Evolutionary conservation across 2,113 vertebrate species (phyloP).

Genomic region (Barbus barbus): DNA sequence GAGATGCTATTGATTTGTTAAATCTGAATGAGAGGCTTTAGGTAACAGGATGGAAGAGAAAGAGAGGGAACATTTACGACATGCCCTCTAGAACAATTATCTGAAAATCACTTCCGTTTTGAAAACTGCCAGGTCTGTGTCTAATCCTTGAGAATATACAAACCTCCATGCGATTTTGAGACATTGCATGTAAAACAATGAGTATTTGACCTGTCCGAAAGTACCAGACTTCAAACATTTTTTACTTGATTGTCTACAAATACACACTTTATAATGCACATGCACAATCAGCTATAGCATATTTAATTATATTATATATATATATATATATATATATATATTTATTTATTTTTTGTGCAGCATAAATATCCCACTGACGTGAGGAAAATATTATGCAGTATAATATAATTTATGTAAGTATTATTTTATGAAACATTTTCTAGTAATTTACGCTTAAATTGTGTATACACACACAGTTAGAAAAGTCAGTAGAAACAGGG

Average conservation of each 20-base stretch:
- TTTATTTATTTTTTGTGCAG: no score
- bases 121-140: slow-evolving; percentile 31
- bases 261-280: not conserved
- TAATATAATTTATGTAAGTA: not conserved
- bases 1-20: slow-evolving; percentile 46
- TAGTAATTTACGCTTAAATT: no score
- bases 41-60: not conserved
- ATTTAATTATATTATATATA: no score
- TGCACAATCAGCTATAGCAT: not conserved
- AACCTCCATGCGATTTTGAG: not conserved
- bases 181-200: not conserved
- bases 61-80: not conserved
- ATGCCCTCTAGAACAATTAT: slow-evolving; percentile 5
- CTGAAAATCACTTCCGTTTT: slow-evolving; percentile 42
- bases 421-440: not conserved
- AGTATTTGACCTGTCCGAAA: not conserved
- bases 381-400: no score
- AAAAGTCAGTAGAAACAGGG: no score
- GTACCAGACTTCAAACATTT: not conserved
- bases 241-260: not conserved
- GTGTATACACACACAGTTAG: no score
- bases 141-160: not conserved
- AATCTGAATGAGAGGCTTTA: slow-evolving; percentile 45
- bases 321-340: no score
- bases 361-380: no score